Percentiles rank a stretch among this genome's conserved stretches.
Evolutionary conservation across 53 echinoderm and acorn worm species (phyloP).

Genomic region (Paelopatides confundens): DNA sequence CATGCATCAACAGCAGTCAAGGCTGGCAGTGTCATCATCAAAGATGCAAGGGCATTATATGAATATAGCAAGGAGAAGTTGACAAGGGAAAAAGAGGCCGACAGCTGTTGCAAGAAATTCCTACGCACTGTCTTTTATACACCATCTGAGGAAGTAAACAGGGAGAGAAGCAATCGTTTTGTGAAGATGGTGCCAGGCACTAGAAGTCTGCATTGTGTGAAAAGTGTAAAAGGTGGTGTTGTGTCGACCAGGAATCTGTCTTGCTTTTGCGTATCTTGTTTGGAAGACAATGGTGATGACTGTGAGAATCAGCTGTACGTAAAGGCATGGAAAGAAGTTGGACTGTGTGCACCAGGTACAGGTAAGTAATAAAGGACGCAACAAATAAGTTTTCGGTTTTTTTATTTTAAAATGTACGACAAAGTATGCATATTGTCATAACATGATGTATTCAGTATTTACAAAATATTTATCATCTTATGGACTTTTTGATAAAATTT

Average conservation of each 20-base stretch:
- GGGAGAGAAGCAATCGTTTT: conserved; percentile 16
- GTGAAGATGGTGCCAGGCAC: conserved; percentile 49
- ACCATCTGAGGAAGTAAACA: conserved; percentile 9
- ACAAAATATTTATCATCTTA: no score
- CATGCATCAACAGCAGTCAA: conserved; percentile 65
- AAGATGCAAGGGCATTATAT: conserved; percentile 45
- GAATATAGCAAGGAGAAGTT: not conserved
- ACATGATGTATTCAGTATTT: no score
- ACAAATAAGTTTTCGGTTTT: no score
- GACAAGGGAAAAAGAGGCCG: not conserved
- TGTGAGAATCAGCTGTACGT: conserved; percentile 35
- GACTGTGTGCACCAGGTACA: not conserved
- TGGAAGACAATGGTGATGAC: not conserved
- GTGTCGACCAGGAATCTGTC: conserved; percentile 61
- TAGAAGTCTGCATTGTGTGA: conserved; percentile 47
- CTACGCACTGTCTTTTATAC: conserved; percentile 30
- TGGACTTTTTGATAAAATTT: no score
- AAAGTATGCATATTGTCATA: no score
- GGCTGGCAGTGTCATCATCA: conserved; percentile 54
- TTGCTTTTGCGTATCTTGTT: conserved; percentile 58
- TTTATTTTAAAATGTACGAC: no score
- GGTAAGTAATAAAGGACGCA: not conserved
- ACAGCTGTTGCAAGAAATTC: not conserved
- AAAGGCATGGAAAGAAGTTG: conserved; percentile 15
- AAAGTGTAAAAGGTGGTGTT: conserved; percentile 41